These are phyloP conservation scores for Griposia aprilina DNA, from an alignment of 2,888 invertebrate genomes.

Conservation along the genomic window DNA sequence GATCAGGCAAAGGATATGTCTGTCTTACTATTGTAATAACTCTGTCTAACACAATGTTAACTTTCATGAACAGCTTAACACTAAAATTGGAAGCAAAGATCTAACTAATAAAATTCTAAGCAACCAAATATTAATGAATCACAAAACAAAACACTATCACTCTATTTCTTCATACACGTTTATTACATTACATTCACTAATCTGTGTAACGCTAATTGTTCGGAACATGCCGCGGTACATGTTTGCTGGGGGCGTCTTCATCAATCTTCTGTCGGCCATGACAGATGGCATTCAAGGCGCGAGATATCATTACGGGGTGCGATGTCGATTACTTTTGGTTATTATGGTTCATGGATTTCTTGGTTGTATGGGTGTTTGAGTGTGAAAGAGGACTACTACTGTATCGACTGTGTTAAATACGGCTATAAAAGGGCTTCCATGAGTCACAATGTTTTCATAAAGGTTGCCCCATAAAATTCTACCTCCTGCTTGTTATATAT, in stretches of 20 bases:
- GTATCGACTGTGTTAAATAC: not conserved
- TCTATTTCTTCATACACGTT: slow-evolving; percentile 80
- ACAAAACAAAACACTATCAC: slow-evolving; percentile 75
- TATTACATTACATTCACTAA: slow-evolving; percentile 64
- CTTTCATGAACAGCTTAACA: not conserved
- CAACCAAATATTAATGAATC: slow-evolving; percentile 67
- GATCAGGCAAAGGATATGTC: not conserved
- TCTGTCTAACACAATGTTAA: not conserved
- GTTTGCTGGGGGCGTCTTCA: slow-evolving; percentile 68
- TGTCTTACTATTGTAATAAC: not conserved
- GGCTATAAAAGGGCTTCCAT: not conserved
- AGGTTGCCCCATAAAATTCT: not conserved
- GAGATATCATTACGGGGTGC: slow-evolving; percentile 57
- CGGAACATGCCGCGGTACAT: slow-evolving; percentile 59
- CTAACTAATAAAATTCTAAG: not conserved
- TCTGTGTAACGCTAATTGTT: slow-evolving; percentile 68
- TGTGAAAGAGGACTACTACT: not conserved
- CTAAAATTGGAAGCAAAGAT: not conserved
- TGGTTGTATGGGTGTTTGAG: slow-evolving; percentile 16
- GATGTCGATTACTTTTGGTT: slow-evolving; percentile 51
- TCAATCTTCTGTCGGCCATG: slow-evolving; percentile 64
- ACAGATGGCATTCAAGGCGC: slow-evolving; percentile 66
- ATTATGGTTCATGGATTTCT: slow-evolving; percentile 16
- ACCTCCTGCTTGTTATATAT: not conserved
- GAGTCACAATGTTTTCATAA: not conserved